These are phyloP conservation scores for Harlomillsia oculata DNA, from an alignment of 1,140 invertebrate genomes.

Conservation along the genomic window DNA sequence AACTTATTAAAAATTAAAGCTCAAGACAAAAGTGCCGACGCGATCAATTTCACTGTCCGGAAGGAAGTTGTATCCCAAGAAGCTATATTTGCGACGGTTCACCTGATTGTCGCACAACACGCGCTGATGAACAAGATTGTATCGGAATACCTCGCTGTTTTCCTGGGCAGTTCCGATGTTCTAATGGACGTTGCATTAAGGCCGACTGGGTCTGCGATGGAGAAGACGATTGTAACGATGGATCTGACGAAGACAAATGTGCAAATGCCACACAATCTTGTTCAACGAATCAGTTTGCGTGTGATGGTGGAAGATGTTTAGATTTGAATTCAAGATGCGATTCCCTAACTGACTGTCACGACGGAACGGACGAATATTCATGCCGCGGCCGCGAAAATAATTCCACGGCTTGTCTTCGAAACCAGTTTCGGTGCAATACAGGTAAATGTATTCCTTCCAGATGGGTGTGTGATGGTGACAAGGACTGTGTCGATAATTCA, in stretches of 20 bases:
- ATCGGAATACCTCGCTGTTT: background rate
- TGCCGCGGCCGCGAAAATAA: background rate
- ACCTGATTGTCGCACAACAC: too few species aligned
- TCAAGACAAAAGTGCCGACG: too few species aligned
- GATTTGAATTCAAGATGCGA: too few species aligned
- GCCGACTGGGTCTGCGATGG: conserved; percentile 56
- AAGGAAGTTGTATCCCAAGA: too few species aligned
- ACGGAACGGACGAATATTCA: background rate
- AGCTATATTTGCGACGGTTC: too few species aligned
- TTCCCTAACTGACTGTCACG: too few species aligned
- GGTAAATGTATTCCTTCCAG: background rate
- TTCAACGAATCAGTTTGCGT: too few species aligned
- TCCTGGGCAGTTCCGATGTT: conserved; percentile 31
- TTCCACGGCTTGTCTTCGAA: conserved; percentile 59
- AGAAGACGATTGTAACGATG: conserved; percentile 58
- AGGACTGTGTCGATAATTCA: conserved; percentile 39
- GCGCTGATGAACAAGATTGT: conserved; percentile 48
- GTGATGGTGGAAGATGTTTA: too few species aligned
- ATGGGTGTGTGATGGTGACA: background rate
- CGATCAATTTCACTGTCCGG: too few species aligned
- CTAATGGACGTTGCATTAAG: conserved; percentile 44
- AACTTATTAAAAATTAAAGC: too few species aligned
- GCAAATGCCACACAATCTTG: too few species aligned
- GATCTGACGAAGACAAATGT: conserved; percentile 51
- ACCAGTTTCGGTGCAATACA: conserved; percentile 2